Evolutionary conservation across 2,888 invertebrate species (phyloP).

Genomic region (Carcina quercana): DNA sequence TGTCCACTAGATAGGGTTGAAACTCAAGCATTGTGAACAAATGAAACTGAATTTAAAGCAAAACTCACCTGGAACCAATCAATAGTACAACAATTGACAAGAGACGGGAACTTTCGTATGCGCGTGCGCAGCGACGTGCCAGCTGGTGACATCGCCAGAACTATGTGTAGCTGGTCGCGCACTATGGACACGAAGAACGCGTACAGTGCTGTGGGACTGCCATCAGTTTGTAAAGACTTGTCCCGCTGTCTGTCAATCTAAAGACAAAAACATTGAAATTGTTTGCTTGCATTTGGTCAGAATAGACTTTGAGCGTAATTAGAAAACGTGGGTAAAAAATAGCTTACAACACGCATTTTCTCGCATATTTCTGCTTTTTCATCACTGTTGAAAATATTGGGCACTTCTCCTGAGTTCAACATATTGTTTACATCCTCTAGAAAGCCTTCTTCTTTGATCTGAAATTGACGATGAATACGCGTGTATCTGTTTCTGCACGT

Average conservation of each 20-base stretch:
- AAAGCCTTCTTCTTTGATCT: slow-evolving; percentile 95
- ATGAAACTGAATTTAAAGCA: too few species aligned
- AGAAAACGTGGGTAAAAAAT: too few species aligned
- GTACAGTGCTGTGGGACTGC: slow-evolving; percentile 91
- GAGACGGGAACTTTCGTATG: slow-evolving; percentile 92
- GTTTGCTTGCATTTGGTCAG: too few species aligned
- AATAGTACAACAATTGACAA: slow-evolving; percentile 96
- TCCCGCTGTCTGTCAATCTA: slow-evolving; percentile 91
- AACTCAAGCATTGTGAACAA: too few species aligned
- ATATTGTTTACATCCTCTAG: slow-evolving; percentile 95
- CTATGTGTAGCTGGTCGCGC: slow-evolving; percentile 92
- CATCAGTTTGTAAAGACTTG: slow-evolving; percentile 92
- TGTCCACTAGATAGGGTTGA: too few species aligned
- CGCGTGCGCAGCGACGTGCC: slow-evolving; percentile 88
- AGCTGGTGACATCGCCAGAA: slow-evolving; percentile 92
- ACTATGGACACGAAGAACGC: slow-evolving; percentile 92
- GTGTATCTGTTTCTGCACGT: too few species aligned
- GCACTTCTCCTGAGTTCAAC: slow-evolving; percentile 94
- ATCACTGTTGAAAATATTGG: slow-evolving; percentile 89
- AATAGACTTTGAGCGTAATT: too few species aligned
- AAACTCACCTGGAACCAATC: slow-evolving; percentile 97
- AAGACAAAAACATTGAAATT: too few species aligned
- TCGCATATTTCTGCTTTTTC: slow-evolving; percentile 94
- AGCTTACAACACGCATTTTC: slow-evolving; percentile 85
- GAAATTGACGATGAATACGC: too few species aligned